Conservation (phyloP, 2,888 invertebrate species). For the Melipona bicolor region DNA sequence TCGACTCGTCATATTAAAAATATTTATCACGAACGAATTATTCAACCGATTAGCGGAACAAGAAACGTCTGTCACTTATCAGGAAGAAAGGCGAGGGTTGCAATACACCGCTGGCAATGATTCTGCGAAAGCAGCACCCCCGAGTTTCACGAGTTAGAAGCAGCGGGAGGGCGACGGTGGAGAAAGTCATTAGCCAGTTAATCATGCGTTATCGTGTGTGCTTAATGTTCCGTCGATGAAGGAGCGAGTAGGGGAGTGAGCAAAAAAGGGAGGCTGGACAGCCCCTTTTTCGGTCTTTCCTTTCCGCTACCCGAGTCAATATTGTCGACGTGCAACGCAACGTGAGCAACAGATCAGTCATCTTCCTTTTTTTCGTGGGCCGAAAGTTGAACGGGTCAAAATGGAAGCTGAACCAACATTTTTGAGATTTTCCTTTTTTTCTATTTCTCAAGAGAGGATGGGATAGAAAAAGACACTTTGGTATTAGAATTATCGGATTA, state of each 20-base stretch:
- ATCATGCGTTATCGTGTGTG: constrained; percentile 84
- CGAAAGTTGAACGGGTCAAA: too few species aligned
- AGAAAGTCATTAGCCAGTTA: constrained; percentile 83
- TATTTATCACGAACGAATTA: constrained; percentile 55
- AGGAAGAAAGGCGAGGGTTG: constrained; percentile 36
- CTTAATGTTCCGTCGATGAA: constrained; percentile 84
- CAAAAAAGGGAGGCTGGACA: constrained; percentile 52
- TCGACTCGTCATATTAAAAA: neutral
- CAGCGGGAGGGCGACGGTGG: constrained; percentile 49
- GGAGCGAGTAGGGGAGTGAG: constrained; percentile 81
- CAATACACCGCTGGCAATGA: constrained; percentile 52
- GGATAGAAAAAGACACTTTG: too few species aligned
- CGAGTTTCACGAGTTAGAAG: constrained; percentile 3
- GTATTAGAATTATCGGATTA: too few species aligned
- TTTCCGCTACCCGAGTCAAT: constrained; percentile 79
- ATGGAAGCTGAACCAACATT: neutral
- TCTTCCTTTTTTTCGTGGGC: constrained; percentile 52
- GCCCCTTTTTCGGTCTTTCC: constrained; percentile 73
- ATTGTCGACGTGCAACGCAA: constrained; percentile 77
- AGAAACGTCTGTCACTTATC: constrained; percentile 59
- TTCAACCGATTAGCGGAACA: constrained; percentile 58
- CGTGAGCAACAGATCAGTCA: constrained; percentile 81
- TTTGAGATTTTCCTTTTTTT: neutral
- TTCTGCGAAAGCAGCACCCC: constrained; percentile 67
- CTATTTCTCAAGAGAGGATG: too few species aligned